Base-by-base conservation (phyloP, 1,140 invertebrate genomes). In the Liolophura sinensis region DNA sequence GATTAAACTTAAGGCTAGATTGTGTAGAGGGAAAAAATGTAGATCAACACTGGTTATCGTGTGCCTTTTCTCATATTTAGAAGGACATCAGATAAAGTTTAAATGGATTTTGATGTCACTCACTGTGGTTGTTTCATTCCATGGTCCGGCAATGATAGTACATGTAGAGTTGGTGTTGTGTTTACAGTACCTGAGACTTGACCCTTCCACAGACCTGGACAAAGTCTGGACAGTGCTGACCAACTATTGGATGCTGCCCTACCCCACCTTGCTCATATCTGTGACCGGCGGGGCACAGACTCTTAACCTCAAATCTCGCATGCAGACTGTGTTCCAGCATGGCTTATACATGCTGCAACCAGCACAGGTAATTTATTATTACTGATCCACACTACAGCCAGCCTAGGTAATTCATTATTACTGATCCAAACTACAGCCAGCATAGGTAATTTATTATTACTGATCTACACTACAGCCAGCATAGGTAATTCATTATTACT, bases 271-370 rank as follows among this genome's bases (percentile, higher is more conserved):
- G 1, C 72, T 85, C 0, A 81, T 85, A 25, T 84, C 83, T n/a
- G 79, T 86, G n/a, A 83, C 82, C 40, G 85, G 84, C 22, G 84
- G 84, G 11, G 83, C 84, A 15, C 76, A 84, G 58, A 75, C 77
- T 27, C 84, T 85, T 69, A 71, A 80, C n/a, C 62, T 85, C 52
- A 78, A 77, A 57, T 62, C 59, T 12, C 77, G 78, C 62, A 73
- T 82, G 59, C 78, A 76, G 49, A 68, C 75, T 20, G 68, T 73
- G 11, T 84, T 86, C 62, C 80, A 79, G 47, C 70, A 76, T 48
- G 83, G 50, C 73, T 86, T 15, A 77, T 85, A 12, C 79, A 80
- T 62, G 82, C 77, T 48, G 78, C 78, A 15, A 69, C 66, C 48
- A 77, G 65, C 49, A 81, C 80, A 71, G 74, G 78, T 82, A 67